phyloP scores from a whole-genome alignment of 1,140 invertebrate species.

The Drosophila tsacasi region DNA sequence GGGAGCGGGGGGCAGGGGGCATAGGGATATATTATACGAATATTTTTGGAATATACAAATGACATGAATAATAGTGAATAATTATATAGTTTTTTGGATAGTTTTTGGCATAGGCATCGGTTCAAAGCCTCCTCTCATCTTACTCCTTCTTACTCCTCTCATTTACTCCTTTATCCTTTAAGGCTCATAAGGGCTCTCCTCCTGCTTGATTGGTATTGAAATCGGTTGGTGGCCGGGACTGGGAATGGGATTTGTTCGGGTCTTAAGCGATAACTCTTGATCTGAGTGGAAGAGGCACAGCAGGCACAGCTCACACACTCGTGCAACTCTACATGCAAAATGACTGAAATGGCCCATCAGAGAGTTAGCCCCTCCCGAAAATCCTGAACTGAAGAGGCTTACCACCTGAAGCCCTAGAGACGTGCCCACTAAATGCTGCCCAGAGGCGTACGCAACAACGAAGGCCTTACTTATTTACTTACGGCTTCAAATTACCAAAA shows the following conservation, averaged over 20 bases:
- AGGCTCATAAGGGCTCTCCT: slow-evolving; percentile 1
- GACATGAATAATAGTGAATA: slow-evolving; percentile 63
- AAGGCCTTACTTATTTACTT: not conserved
- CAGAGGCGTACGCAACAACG: not conserved
- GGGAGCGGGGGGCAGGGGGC: slow-evolving; percentile 37
- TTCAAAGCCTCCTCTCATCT: slow-evolving; percentile 36
- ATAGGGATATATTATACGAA: slow-evolving; percentile 49
- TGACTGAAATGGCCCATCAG: slow-evolving; percentile 43
- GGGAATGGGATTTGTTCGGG: slow-evolving; percentile 14
- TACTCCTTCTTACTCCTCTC: slow-evolving; percentile 8
- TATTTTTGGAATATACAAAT: slow-evolving; percentile 65
- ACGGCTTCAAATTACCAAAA: not conserved
- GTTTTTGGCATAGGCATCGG: slow-evolving; percentile 37
- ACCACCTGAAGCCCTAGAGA: slow-evolving; percentile 42
- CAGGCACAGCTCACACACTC: slow-evolving; percentile 29
- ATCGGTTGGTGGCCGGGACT: not conserved
- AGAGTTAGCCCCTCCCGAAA: slow-evolving; percentile 16
- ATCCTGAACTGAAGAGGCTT: slow-evolving; percentile 33
- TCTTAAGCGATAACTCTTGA: slow-evolving; percentile 31
- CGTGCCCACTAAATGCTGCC: slow-evolving; percentile 43
- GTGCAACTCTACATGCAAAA: slow-evolving; percentile 40
- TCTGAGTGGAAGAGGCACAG: slow-evolving; percentile 21
- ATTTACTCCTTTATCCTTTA: slow-evolving; percentile 11
- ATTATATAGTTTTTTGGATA: slow-evolving; percentile 36
- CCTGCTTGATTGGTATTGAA: slow-evolving; percentile 9